A percentile compares a stretch with the other conserved stretches of the same genome.
Evolutionary conservation across 2,113 vertebrate species (phyloP).

Genomic region (Leucoraja erinaceus): DNA sequence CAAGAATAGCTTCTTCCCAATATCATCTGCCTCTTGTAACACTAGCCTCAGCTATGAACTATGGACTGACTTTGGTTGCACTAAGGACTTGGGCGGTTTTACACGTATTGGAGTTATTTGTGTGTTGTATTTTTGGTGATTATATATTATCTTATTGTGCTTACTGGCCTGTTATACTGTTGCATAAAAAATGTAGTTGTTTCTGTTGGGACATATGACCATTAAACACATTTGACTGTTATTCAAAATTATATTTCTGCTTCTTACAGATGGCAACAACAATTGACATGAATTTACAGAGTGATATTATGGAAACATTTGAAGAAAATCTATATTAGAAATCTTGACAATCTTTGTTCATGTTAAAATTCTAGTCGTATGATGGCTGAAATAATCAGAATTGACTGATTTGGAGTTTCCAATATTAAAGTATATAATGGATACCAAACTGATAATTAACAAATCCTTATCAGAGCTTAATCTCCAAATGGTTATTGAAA

Average conservation of each 20-base stretch:
- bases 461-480: background rate
- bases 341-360: background rate
- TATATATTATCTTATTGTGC: no score
- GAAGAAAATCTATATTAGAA: slow-evolving; percentile 72
- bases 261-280: slow-evolving; percentile 62
- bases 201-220: no score
- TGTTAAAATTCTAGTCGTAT: background rate
- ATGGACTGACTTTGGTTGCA: no score
- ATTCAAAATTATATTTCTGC: slow-evolving; percentile 41
- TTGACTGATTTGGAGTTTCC: background rate
- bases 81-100: no score
- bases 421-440: background rate
- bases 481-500: background rate
- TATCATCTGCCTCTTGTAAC: no score
- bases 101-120: no score
- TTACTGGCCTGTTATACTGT: no score
- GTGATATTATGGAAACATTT: slow-evolving; percentile 80
- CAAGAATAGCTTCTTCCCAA: no score
- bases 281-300: slow-evolving; percentile 78
- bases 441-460: background rate
- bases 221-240: background rate
- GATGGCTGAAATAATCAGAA: background rate
- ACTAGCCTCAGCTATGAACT: no score
- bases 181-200: no score
- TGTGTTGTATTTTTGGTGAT: no score